phyloP scores from a whole-genome alignment of 2,888 invertebrate genomes.

The Leptinotarsa haldemani region DNA sequence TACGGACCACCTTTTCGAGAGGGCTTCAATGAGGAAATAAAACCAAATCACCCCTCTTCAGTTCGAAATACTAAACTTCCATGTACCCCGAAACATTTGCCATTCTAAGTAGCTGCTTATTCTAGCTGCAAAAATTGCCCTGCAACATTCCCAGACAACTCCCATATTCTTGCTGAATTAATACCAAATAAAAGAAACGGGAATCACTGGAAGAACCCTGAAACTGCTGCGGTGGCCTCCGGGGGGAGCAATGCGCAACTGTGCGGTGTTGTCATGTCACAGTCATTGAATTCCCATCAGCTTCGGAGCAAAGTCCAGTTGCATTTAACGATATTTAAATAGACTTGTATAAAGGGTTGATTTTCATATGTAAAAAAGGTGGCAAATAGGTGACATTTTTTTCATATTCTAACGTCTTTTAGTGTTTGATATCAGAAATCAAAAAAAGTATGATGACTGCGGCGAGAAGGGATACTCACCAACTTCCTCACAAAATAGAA shows the following conservation, averaged over 20 bases:
- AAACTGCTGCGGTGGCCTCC: constrained; percentile 37
- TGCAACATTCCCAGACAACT: constrained; percentile 24
- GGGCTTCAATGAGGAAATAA: neutral
- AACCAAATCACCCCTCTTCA: neutral
- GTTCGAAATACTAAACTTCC: neutral
- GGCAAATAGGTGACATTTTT: neutral
- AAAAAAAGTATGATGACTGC: too few relatives aligned
- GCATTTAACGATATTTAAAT: neutral
- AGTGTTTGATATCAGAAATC: too few relatives aligned
- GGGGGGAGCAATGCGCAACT: constrained; percentile 55
- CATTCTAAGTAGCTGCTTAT: neutral
- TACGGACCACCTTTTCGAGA: neutral
- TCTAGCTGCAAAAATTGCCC: neutral
- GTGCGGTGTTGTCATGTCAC: constrained; percentile 24
- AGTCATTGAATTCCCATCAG: constrained; percentile 6
- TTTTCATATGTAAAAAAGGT: neutral
- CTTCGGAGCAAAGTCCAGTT: neutral
- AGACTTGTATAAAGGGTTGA: neutral
- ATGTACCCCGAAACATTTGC: constrained; percentile 2
- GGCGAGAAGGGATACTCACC: too few relatives aligned
- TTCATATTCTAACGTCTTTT: too few relatives aligned
- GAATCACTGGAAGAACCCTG: constrained; percentile 43
- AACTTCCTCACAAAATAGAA: too few relatives aligned
- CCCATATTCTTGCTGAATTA: constrained; percentile 47
- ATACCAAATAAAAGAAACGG: constrained; percentile 47